Evolutionary conservation across 2,888 invertebrate genomes (phyloP).

Genomic region (Pardosa pseudoannulata): DNA sequence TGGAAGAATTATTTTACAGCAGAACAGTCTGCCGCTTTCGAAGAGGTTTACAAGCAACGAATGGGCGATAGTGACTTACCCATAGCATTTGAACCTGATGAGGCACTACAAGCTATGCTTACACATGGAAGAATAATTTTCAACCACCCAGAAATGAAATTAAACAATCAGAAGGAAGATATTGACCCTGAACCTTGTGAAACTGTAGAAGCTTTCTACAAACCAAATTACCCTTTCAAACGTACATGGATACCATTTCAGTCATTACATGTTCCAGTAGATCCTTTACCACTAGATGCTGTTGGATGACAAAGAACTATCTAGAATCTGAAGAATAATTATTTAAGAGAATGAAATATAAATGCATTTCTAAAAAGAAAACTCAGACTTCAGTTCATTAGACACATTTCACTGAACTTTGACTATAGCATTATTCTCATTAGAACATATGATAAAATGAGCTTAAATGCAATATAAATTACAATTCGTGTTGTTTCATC

Average conservation of each 20-base stretch:
- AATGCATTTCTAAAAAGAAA: too few species aligned
- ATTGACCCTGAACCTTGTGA: neutral
- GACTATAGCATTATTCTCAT: too few species aligned
- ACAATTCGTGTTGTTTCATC: too few species aligned
- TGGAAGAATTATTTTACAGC: conserved; percentile 88
- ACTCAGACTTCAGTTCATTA: too few species aligned
- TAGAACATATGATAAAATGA: too few species aligned
- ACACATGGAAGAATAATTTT: conserved; percentile 58
- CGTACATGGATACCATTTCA: neutral
- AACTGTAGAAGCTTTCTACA: neutral
- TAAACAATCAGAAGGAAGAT: neutral
- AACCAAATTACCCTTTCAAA: conserved; percentile 8
- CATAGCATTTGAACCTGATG: conserved; percentile 55
- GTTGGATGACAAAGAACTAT: conserved; percentile 13
- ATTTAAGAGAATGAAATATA: too few species aligned
- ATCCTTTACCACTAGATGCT: conserved; percentile 42
- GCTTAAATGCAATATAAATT: too few species aligned
- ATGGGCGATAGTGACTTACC: conserved; percentile 74
- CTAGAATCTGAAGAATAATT: too few species aligned
- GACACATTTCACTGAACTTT: too few species aligned
- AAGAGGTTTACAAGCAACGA: conserved; percentile 78
- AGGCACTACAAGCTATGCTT: conserved; percentile 40
- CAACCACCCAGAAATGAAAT: conserved; percentile 47
- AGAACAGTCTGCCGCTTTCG: conserved; percentile 84
- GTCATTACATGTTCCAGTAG: conserved; percentile 41